phyloP scores from a whole-genome alignment of 2,888 invertebrate genomes.

The Ormyrus nitidulus region DNA sequence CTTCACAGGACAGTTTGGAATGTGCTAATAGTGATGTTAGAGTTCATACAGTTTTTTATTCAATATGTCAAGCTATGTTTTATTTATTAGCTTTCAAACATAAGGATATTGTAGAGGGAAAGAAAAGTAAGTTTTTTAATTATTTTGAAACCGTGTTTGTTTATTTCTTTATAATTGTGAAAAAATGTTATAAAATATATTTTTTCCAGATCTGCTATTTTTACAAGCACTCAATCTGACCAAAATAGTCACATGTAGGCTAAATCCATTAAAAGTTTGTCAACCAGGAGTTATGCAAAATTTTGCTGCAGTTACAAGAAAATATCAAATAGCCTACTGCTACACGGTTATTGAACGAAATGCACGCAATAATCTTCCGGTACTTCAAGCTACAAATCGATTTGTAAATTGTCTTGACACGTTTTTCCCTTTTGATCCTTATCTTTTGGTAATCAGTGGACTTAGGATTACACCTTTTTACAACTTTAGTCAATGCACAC shows the following conservation, averaged over 20 bases:
- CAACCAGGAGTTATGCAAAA: conserved; percentile 85
- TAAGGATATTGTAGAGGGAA: conserved; percentile 85
- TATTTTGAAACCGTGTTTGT: conserved; percentile 17
- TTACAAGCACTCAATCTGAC: conserved; percentile 89
- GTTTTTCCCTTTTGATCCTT: conserved; percentile 96
- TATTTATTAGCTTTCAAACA: conserved; percentile 94
- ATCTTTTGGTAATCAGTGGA: conserved; percentile 80
- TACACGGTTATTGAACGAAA: conserved; percentile 93
- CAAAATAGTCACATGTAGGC: conserved; percentile 87
- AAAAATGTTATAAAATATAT: conserved; percentile 51
- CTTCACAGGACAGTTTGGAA: conserved; percentile 79
- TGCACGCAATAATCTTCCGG: conserved; percentile 79
- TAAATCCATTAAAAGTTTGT: conserved; percentile 93
- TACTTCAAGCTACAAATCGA: conserved; percentile 77
- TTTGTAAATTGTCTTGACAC: conserved; percentile 78
- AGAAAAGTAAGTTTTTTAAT: conserved; percentile 82
- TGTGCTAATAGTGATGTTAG: conserved; percentile 79
- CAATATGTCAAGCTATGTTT: conserved; percentile 94
- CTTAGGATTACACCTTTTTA: conserved; percentile 75
- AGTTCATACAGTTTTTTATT: conserved; percentile 92
- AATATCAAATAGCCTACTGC: conserved; percentile 94
- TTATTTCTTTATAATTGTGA: conserved; percentile 23
- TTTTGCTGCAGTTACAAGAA: conserved; percentile 88
- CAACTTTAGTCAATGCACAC: conserved; percentile 75
- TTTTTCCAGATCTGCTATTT: conserved; percentile 83